These are phyloP conservation scores for Spisula solida DNA, from an alignment of 2,888 invertebrate genomes.

Conservation along the genomic window DNA sequence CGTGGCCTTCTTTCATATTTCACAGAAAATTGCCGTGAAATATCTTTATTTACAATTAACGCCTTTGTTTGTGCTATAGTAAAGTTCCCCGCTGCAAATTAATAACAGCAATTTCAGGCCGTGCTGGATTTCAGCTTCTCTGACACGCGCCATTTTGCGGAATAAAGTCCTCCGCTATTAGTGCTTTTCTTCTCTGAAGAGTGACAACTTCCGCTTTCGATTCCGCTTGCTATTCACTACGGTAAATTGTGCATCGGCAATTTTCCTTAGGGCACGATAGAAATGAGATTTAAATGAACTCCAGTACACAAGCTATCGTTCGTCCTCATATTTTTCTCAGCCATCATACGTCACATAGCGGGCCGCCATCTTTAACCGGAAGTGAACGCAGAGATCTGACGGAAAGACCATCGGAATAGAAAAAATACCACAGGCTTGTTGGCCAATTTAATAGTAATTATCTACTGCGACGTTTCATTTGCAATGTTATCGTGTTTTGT, in stretches of 20 bases:
- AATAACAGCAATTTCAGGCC: constrained; percentile 55
- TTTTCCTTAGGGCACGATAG: constrained; percentile 67
- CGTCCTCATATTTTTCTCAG: constrained; percentile 39
- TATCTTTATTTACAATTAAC: constrained; percentile 68
- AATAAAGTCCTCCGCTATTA: constrained; percentile 63
- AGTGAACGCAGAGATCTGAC: constrained; percentile 58
- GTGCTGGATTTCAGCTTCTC: constrained; percentile 34
- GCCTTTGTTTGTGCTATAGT: constrained; percentile 65
- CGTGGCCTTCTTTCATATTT: constrained; percentile 40
- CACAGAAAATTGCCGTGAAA: constrained; percentile 58
- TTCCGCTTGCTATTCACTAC: constrained; percentile 68
- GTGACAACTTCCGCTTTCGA: constrained; percentile 66
- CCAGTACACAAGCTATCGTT: constrained; percentile 58
- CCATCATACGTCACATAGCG: constrained; percentile 46
- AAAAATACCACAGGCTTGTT: constrained; percentile 32
- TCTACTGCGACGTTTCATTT: constrained; percentile 31
- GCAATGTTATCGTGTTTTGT: constrained; percentile 9
- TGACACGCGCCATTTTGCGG: constrained; percentile 62
- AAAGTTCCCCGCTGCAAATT: constrained; percentile 54
- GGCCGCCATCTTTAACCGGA: constrained; percentile 68
- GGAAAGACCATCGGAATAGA: constrained; percentile 54
- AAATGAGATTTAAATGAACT: constrained; percentile 71
- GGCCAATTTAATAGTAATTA: constrained; percentile 39
- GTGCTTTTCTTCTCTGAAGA: constrained; percentile 71
- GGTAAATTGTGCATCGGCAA: constrained; percentile 72